Evolutionary conservation across 2,797 vertebrate species (phyloP).

Genomic region (Nyctalus aviator): DNA sequence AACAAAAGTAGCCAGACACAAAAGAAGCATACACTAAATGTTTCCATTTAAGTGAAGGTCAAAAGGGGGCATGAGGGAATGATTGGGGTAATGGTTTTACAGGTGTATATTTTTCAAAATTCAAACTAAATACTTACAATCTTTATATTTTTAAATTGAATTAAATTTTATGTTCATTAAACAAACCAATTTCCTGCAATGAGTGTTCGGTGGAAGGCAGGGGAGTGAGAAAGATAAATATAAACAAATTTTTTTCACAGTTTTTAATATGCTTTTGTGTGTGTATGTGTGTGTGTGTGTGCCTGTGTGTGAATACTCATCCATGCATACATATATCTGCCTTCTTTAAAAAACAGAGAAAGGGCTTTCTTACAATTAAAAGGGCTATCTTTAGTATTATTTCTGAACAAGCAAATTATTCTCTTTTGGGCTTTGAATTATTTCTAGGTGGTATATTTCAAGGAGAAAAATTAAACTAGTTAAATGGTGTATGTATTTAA

Average conservation of each 20-base stretch:
- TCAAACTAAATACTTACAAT: background rate
- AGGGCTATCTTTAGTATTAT: background rate
- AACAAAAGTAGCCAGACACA: background rate
- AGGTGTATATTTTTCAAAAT: background rate
- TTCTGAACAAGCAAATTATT: background rate
- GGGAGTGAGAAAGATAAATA: background rate
- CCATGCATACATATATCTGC: background rate
- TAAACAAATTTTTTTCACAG: slow-evolving; percentile 26
- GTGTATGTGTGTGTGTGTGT: fast-evolving
- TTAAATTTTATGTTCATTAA: background rate
- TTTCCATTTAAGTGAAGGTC: background rate
- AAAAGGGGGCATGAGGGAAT: background rate
- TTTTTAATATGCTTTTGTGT: background rate
- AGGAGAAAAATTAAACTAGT: background rate
- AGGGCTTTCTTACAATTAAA: background rate
- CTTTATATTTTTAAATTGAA: slow-evolving; percentile 13
- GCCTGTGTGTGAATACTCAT: background rate
- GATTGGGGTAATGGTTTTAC: background rate
- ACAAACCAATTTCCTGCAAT: background rate
- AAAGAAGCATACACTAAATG: background rate
- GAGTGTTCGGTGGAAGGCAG: background rate
- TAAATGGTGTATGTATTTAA: background rate
- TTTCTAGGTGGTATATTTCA: background rate
- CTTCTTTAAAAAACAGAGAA: background rate
- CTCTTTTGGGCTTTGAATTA: background rate